phyloP scores from a whole-genome alignment of 2,797 vertebrate genomes.

The Myotis findleyi region DNA sequence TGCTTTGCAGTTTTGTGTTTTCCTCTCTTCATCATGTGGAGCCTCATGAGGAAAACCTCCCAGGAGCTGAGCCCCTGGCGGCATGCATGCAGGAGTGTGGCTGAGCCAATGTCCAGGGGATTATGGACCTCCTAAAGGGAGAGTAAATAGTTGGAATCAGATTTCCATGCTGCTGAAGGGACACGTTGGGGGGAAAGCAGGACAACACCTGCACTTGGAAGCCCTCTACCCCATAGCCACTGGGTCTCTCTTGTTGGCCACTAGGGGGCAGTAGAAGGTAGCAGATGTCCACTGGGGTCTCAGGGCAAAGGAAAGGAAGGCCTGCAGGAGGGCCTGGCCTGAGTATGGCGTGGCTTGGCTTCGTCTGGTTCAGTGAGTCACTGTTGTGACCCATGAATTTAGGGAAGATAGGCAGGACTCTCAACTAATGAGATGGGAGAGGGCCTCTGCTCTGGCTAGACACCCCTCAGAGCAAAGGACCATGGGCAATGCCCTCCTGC shows the following conservation, averaged over 20 bases:
- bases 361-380: neutral
- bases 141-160: neutral
- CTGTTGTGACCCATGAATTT: neutral
- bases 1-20: neutral
- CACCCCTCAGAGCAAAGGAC: neutral
- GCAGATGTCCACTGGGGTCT: neutral
- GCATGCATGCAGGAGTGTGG: too few species aligned
- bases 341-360: neutral
- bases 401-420: neutral
- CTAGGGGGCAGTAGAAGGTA: conserved; percentile 63
- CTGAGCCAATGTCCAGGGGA: fast-evolving
- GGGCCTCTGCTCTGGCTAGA: neutral
- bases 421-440: neutral
- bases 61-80: too few species aligned
- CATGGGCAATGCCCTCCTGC: neutral
- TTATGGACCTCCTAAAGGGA: neutral
- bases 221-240: neutral
- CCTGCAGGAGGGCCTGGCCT: neutral
- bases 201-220: too few species aligned
- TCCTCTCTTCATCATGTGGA: neutral
- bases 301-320: neutral
- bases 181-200: neutral
- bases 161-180: neutral
- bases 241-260: neutral
- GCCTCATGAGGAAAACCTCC: neutral